Evolutionary conservation across 1,140 invertebrate genomes (phyloP).

Genomic region (Pseudomyrmex sp.): DNA sequence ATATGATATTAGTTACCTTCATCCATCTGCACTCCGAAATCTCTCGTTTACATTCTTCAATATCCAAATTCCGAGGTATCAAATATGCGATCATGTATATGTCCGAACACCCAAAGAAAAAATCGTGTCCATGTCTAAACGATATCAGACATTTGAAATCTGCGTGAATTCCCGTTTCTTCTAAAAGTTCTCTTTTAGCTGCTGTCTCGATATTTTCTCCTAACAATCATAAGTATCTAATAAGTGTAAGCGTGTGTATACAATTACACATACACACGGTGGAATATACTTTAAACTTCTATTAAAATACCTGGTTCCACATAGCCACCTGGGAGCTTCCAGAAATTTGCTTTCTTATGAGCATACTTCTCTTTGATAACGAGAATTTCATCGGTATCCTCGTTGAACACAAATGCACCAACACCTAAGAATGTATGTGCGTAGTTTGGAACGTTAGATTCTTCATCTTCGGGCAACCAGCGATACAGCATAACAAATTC

Average conservation of each 20-base stretch:
- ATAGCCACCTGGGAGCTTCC: conserved; percentile 97
- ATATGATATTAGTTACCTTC: conserved; percentile 82
- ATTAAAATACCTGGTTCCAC: conserved; percentile 90
- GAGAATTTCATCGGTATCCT: conserved; percentile 89
- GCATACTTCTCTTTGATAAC: conserved; percentile 90
- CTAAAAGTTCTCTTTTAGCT: conserved; percentile 93
- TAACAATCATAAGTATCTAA: conserved; percentile 79
- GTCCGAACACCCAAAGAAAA: conserved; percentile 93
- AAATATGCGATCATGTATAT: conserved; percentile 93
- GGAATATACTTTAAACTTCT: background rate
- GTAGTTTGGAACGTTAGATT: conserved; percentile 91
- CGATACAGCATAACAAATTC: conserved; percentile 92
- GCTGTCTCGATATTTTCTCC: conserved; percentile 93
- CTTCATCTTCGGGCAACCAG: conserved; percentile 90
- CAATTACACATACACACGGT: background rate
- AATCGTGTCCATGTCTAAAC: conserved; percentile 91
- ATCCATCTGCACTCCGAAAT: conserved; percentile 93
- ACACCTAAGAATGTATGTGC: conserved; percentile 95
- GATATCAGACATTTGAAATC: conserved; percentile 91
- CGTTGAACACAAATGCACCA: conserved; percentile 94
- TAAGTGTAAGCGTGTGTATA: background rate
- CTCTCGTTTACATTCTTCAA: conserved; percentile 90
- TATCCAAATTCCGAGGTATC: conserved; percentile 88
- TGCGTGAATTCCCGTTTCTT: conserved; percentile 94
- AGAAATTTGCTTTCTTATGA: conserved; percentile 83